Conservation (phyloP, 1,140 invertebrate genomes). For the Zelostemma sp. region DNA sequence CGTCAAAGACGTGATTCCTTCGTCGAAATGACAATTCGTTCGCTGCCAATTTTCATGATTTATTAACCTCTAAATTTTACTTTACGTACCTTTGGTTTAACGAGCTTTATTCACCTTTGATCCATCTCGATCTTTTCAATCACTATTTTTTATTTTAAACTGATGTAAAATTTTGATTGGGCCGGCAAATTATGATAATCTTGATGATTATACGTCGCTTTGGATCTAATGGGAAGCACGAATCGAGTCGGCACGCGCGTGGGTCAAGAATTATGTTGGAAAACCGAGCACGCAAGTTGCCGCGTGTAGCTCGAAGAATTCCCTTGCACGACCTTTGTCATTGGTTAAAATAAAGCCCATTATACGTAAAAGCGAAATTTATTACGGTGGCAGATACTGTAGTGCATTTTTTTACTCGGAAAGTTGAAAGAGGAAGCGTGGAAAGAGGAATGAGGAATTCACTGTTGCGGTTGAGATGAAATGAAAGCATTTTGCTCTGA, state of each 20-base stretch:
- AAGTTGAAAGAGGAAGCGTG: slow-evolving; percentile 11
- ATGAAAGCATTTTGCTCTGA: neutral
- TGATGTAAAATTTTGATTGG: neutral
- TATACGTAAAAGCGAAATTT: slow-evolving; percentile 4
- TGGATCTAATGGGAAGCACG: neutral
- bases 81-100: no score
- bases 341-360: slow-evolving; percentile 4
- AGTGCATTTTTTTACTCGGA: neutral
- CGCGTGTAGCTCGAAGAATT: slow-evolving; percentile 7
- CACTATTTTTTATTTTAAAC: neutral
- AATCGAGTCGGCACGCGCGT: slow-evolving; percentile 2
- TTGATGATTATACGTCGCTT: neutral
- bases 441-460: slow-evolving; percentile 1
- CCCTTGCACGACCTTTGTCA: slow-evolving; percentile 1
- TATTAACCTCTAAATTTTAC: no score
- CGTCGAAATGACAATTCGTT: neutral
- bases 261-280: slow-evolving; percentile 2
- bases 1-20: slow-evolving; percentile 54
- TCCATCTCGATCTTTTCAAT: no score
- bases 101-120: no score
- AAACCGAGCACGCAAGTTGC: slow-evolving; percentile 5
- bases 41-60: no score
- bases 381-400: slow-evolving; percentile 4
- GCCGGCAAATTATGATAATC: neutral
- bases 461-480: neutral